Base-by-base conservation (phyloP, 2,797 vertebrate genomes). In the Epinephelus awoara region DNA sequence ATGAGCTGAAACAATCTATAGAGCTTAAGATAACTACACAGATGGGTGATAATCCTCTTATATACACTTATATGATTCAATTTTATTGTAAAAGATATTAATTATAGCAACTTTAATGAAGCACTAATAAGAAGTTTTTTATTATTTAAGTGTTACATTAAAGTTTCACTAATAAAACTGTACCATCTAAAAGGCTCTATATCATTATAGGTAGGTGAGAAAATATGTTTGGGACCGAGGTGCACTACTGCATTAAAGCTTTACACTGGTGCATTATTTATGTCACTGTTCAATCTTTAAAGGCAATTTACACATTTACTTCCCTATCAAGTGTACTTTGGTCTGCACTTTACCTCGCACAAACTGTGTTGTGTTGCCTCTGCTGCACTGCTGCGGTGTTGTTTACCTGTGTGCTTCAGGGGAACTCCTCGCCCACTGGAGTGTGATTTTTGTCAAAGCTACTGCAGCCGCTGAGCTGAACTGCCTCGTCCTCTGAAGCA, bases 371-470 rank as follows among this genome's bases (percentile, higher is more conserved):
- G 42, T 23, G 0, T 18, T n/a, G 27, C 18, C 49, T 62, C 40
- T 8, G 0, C 69, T 56, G 29, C 46, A 12, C 23, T 13, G 63
- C 75, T 38, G 49, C 6, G 23, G 46, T 51, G 47, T 42, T 82
- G 50, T 77, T 75, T 71, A 47, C 86, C 70, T 17, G 42, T 27
- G 27, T 17, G 42, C 58, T 74, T 69, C 42, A 14, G 34, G 72
- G 72, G 27, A 79, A 72, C n/a, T 63, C 49, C 40, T 72, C 55
- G 4, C 70, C 55, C 75, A 29, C 74, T 11, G 2, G 13, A 80
- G 66, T 59, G 59, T 5, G 19, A 58, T 65, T 75, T 23, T 68
- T 68, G 17, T 70, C 29, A 62, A 59, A 72, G 67, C 12, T 6
- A 40, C 64, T 68, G 75, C 62, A 65, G 75, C 42, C 19, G 58